These are phyloP conservation scores for Luscinia megarhynchos DNA, from an alignment of 2,797 vertebrate genomes.

Conservation along the genomic window DNA sequence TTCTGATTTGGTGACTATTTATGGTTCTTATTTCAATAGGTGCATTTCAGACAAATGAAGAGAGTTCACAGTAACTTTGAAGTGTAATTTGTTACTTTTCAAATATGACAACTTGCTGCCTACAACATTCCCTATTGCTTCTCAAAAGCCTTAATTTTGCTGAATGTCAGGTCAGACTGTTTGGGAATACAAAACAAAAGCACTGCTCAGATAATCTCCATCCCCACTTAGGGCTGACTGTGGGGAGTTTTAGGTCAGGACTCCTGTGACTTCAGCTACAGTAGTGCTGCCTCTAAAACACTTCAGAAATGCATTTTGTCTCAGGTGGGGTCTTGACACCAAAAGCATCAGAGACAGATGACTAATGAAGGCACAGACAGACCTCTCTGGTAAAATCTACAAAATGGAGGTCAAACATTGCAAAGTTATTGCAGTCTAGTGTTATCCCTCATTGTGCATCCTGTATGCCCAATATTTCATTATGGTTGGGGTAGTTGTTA, in stretches of 20 bases:
- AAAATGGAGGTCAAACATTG: background rate
- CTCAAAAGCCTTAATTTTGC: background rate
- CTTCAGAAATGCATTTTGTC: background rate
- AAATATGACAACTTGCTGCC: background rate
- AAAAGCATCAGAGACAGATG: background rate
- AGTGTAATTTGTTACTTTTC: background rate
- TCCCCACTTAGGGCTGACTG: background rate
- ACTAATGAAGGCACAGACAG: constrained; percentile 37
- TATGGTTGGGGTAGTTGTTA: background rate
- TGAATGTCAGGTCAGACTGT: background rate
- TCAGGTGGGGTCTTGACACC: constrained; percentile 30
- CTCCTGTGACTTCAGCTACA: background rate
- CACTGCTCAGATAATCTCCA: background rate
- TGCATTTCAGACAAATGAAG: background rate
- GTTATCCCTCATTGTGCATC: background rate
- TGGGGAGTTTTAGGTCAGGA: constrained; percentile 14
- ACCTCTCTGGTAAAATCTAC: background rate
- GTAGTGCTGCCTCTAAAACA: constrained; percentile 26
- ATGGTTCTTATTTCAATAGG: background rate
- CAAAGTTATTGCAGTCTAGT: background rate
- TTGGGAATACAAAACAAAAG: background rate
- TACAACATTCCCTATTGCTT: background rate
- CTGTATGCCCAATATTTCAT: background rate
- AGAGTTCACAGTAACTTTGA: background rate
- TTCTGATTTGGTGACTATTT: background rate